phyloP scores from a whole-genome alignment of 1,140 invertebrate genomes.

The Zaprionus africanus region DNA sequence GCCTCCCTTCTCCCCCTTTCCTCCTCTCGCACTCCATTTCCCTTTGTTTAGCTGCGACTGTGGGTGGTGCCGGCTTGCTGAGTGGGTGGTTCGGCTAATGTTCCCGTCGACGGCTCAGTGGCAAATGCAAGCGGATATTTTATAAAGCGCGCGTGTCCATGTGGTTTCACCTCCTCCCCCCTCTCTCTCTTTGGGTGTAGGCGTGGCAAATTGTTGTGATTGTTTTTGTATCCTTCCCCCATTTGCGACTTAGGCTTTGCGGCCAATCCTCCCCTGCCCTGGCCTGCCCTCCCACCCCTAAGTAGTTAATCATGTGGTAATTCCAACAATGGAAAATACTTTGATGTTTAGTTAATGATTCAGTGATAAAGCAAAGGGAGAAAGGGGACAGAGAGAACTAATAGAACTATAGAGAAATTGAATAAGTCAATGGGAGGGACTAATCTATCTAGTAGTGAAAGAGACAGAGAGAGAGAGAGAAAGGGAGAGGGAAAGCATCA shows the following conservation, averaged over 20 bases:
- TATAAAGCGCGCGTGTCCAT: slow-evolving; percentile 66
- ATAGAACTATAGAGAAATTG: slow-evolving; percentile 1
- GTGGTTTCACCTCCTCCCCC: slow-evolving; percentile 54
- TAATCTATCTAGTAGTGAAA: background rate
- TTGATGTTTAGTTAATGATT: slow-evolving; percentile 39
- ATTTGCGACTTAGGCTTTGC: slow-evolving; percentile 4
- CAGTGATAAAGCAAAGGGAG: background rate
- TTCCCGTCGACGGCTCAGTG: slow-evolving; percentile 41
- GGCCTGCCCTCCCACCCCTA: background rate
- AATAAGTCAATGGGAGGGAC: background rate
- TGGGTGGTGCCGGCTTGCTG: background rate
- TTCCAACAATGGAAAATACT: slow-evolving; percentile 14
- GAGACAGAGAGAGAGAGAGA: too few species aligned
- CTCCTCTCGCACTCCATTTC: slow-evolving; percentile 2
- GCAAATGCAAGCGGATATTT: slow-evolving; percentile 51
- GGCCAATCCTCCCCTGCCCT: background rate
- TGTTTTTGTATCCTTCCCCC: slow-evolving; percentile 52
- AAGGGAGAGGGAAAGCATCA: too few species aligned
- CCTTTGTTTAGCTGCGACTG: slow-evolving; percentile 36
- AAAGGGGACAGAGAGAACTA: background rate
- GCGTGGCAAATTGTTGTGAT: slow-evolving; percentile 82
- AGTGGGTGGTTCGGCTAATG: slow-evolving; percentile 47
- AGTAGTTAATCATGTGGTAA: slow-evolving; percentile 49
- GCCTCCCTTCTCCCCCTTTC: background rate
- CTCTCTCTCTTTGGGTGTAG: slow-evolving; percentile 43